phyloP scores from a whole-genome alignment of 2,797 vertebrate species.

The Girardinus metallicus region DNA sequence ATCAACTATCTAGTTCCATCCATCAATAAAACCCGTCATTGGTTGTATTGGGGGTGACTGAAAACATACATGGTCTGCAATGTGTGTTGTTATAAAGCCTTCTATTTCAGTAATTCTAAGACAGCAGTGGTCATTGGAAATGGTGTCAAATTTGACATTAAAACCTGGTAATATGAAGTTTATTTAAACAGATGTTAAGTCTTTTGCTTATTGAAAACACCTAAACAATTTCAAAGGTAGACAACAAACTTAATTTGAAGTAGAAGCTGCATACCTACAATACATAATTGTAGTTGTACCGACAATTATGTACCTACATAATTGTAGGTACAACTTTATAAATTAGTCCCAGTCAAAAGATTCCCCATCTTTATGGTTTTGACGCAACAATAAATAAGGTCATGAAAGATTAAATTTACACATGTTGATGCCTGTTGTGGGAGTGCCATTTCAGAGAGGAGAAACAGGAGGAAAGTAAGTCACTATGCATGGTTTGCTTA shows the following conservation, averaged over 20 bases:
- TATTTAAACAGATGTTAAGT: not conserved
- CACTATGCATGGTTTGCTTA: slow-evolving; percentile 76
- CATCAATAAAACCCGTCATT: not conserved
- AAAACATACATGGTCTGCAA: not conserved
- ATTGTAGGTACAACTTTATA: not conserved
- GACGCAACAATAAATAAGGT: not conserved
- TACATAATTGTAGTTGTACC: no score
- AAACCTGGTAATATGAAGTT: not conserved
- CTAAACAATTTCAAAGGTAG: not conserved
- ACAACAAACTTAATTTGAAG: not conserved
- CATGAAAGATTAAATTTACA: slow-evolving; percentile 2
- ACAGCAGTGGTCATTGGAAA: not conserved
- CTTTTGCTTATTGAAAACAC: not conserved
- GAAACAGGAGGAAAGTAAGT: slow-evolving; percentile 65
- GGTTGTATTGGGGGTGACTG: not conserved
- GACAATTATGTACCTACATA: no score
- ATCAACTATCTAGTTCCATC: not conserved
- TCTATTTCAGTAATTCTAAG: not conserved
- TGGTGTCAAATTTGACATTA: not conserved
- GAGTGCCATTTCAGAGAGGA: slow-evolving; percentile 60
- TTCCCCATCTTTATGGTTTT: not conserved
- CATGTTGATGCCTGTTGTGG: slow-evolving; percentile 77
- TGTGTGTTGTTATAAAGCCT: not conserved
- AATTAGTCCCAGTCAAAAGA: not conserved
- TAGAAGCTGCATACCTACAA: not conserved